A percentile compares a stretch with the other conserved stretches of the same genome.
These are phyloP conservation scores for Phrynocephalus guinanensis DNA, from an alignment of 2,797 vertebrate species.

Conservation along the genomic window DNA sequence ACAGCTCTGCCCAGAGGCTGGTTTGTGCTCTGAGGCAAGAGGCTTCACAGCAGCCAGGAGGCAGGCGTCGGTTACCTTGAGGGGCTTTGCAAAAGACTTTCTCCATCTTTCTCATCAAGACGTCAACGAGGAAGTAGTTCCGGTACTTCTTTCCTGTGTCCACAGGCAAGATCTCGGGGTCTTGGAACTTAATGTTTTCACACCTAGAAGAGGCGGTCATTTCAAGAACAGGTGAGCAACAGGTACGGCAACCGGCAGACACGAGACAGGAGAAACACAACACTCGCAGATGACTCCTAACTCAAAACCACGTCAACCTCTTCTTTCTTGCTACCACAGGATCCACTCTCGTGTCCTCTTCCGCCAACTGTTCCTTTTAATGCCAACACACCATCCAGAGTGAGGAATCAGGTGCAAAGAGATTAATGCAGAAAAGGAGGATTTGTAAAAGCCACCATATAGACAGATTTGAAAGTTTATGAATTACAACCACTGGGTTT, in stretches of 20 bases:
- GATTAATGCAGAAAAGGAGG: background rate
- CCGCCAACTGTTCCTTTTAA: background rate
- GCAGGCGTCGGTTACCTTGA: slow-evolving; percentile 37
- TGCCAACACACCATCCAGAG: background rate
- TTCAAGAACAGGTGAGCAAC: slow-evolving; percentile 13
- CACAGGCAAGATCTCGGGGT: slow-evolving; percentile 73
- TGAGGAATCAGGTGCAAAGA: background rate
- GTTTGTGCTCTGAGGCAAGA: no score
- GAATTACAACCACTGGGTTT: background rate
- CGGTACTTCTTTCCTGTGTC: slow-evolving; percentile 74
- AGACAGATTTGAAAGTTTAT: no score
- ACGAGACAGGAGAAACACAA: background rate
- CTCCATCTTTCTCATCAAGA: slow-evolving; percentile 80
- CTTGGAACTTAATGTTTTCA: slow-evolving; percentile 77
- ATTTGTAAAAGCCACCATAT: background rate
- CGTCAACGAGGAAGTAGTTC: slow-evolving; percentile 77
- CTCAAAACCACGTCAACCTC: background rate
- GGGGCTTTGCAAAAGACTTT: slow-evolving; percentile 63
- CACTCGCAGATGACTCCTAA: background rate
- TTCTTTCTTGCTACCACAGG: background rate
- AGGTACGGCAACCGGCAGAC: background rate
- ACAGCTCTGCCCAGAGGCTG: no score
- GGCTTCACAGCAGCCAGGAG: background rate
- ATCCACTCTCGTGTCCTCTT: background rate
- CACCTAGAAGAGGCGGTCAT: slow-evolving; percentile 63